Evolutionary conservation across 53 echinoderm and acorn worm species (phyloP).

Genomic region (Arbacia lixula): DNA sequence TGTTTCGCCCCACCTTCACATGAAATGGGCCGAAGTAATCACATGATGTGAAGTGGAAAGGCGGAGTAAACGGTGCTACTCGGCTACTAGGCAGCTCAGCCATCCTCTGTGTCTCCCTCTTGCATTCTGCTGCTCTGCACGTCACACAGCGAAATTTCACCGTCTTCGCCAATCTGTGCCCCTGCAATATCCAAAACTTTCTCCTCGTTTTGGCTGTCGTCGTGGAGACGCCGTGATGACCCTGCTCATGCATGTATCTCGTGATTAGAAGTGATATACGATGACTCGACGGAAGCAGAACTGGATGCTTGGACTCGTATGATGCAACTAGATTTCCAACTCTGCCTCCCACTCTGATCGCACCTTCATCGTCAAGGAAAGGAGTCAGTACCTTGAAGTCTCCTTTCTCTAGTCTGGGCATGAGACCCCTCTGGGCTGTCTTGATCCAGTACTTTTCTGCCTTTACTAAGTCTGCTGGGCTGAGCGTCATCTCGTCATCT

Average conservation of each 20-base stretch:
- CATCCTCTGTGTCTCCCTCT: conserved; percentile 54
- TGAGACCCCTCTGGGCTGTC: neutral
- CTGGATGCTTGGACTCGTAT: conserved; percentile 61
- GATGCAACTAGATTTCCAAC: neutral
- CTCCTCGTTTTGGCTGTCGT: conserved; percentile 64
- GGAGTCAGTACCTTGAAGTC: conserved; percentile 47
- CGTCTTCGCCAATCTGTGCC: conserved; percentile 57
- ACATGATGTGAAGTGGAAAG: conserved; percentile 57
- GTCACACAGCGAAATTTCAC: conserved; percentile 66
- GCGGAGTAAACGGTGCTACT: conserved; percentile 66
- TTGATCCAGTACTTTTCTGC: conserved; percentile 57
- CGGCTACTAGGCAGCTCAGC: conserved; percentile 43
- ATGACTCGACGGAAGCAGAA: conserved; percentile 60
- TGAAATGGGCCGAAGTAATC: conserved; percentile 70
- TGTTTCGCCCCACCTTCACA: conserved; percentile 63
- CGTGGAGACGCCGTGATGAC: conserved; percentile 62
- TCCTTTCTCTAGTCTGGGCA: neutral
- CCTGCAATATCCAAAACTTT: conserved; percentile 63
- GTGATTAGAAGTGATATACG: conserved; percentile 63
- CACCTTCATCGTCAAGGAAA: conserved; percentile 37
- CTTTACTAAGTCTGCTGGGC: conserved; percentile 37
- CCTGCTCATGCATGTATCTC: conserved; percentile 63
- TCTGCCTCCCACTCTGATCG: conserved; percentile 72
- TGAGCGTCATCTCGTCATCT: neutral
- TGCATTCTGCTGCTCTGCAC: conserved; percentile 51